phyloP scores from a whole-genome alignment of 2,888 invertebrate genomes.

The Amitus sp. region DNA sequence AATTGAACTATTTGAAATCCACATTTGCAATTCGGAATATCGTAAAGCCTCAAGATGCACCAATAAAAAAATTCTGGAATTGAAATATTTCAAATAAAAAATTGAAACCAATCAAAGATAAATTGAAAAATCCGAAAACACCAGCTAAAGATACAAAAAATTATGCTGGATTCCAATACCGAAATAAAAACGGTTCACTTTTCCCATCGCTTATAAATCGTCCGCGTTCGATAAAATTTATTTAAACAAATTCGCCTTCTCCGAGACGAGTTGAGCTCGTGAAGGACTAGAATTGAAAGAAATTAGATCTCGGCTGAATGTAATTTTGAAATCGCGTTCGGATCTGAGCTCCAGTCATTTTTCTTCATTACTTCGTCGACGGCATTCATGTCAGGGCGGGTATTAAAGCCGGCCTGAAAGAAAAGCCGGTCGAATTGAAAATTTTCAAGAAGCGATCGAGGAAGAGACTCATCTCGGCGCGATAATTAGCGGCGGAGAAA shows the following conservation, averaged over 20 bases:
- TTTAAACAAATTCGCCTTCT: too few relatives aligned
- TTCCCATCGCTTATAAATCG: constrained; percentile 2
- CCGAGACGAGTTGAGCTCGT: too few relatives aligned
- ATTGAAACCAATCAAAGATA: too few relatives aligned
- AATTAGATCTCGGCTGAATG: not conserved
- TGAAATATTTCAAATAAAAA: too few relatives aligned
- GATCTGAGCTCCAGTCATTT: constrained; percentile 1
- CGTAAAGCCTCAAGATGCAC: too few relatives aligned
- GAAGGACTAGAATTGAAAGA: not conserved
- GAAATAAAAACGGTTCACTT: not conserved
- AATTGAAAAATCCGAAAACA: too few relatives aligned
- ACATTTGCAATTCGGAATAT: too few relatives aligned
- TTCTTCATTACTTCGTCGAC: constrained; percentile 1
- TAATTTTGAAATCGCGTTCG: not conserved
- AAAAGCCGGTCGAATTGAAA: not conserved
- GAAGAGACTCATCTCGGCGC: not conserved
- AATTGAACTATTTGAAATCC: too few relatives aligned
- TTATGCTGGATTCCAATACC: too few relatives aligned
- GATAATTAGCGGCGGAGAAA: constrained; percentile 2
- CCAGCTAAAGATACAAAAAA: too few relatives aligned
- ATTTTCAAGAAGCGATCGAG: not conserved
- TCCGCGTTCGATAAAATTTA: not conserved
- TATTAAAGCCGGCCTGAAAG: not conserved
- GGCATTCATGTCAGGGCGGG: not conserved
- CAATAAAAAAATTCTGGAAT: too few relatives aligned